Evolutionary conservation across 2,113 vertebrate species (phyloP), one percentile per base, ranked within the genome.

Genomic region (Pygoscelis antarcticus): DNA sequence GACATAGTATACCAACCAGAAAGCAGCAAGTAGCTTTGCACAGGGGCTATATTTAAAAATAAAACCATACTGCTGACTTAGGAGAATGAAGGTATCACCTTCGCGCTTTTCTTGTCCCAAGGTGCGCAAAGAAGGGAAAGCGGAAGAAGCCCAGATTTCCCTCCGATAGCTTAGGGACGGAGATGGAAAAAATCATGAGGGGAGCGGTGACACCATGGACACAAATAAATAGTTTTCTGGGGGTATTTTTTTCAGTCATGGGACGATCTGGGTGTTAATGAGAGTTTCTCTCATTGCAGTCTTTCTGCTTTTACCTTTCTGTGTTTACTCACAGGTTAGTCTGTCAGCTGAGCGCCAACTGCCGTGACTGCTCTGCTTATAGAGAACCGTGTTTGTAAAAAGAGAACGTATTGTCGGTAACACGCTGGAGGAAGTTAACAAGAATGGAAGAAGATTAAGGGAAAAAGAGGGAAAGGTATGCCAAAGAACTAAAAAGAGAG

Each of bases 41-140:
- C 60, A 47, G 82, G 72, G 54, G 26, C 87, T 95, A 38, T 83
- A 47, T 90, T 95, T 97, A 96, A 91, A 96, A 94, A 85, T 88
- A 94, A 89, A 90, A 70, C 62, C 74, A 57, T 77, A 22, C 58
- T 83, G 94, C 95, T 96, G 86, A 85, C 89, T 74, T 72, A 54
- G 66, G 89, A 92, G 47, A 83, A 86, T 22, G 32, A 80, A 91
- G 42, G 23, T 72, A 26, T 76, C 66, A 20, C 83, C 70, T 62
- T 66, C 80, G 42, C 0, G 3, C 61, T 87, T 78, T 77, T 65
- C 76, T 70, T 79, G 40, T 81, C 34, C 57, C 57, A 69, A 58
- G 54, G 91, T 92, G 69, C 30, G 69, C 71, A 74, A 81, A 86
- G 49, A 60, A 64, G 20, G 38, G 52, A 84, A 71, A 62, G 23